Conservation (phyloP, 2,888 invertebrate species). For the Andrena haemorrhoa region DNA sequence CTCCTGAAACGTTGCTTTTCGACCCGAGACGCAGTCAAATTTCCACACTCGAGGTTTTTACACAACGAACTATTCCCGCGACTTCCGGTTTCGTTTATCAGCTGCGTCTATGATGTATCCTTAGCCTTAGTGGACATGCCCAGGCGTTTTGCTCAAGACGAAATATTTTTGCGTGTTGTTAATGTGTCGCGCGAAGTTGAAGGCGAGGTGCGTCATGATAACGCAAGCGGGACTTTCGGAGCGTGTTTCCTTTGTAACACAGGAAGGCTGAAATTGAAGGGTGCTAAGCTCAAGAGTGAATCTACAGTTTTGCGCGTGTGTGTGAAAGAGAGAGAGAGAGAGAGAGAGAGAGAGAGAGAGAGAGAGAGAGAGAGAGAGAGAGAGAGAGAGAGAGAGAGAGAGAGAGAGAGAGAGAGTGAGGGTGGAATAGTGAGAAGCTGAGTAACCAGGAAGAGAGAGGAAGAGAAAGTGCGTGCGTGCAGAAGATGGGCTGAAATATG, state of each 20-base stretch:
- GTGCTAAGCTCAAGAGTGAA: conserved; percentile 78
- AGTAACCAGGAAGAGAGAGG: conserved; percentile 10
- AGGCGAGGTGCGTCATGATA: conserved; percentile 58
- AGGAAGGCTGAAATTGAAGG: conserved; percentile 81
- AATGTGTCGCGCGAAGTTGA: conserved; percentile 46
- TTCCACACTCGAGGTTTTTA: conserved; percentile 30
- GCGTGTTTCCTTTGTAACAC: conserved; percentile 75
- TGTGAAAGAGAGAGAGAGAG: conserved; percentile 23
- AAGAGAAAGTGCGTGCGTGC: neutral
- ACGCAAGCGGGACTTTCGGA: conserved; percentile 66
- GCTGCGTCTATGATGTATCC: conserved; percentile 62
- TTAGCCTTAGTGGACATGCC: conserved; percentile 72
- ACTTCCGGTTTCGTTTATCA: conserved; percentile 61
- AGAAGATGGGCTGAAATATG: conserved; percentile 29
- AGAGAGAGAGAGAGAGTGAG: conserved; percentile 24
- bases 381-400: conserved; percentile 6
- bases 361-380: neutral
- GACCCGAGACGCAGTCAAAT: neutral
- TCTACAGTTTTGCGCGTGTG: conserved; percentile 55
- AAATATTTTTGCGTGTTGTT: conserved; percentile 70
- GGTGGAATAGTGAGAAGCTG: conserved; percentile 21
- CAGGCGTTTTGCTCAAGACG: conserved; percentile 79
- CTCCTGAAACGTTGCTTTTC: conserved; percentile 21
- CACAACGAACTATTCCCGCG: conserved; percentile 49
- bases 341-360: conserved; percentile 36